Percentiles rank a stretch among this genome's conserved stretches.
These are phyloP conservation scores for Cygnus atratus DNA, from an alignment of 2,113 vertebrate species.

Conservation along the genomic window DNA sequence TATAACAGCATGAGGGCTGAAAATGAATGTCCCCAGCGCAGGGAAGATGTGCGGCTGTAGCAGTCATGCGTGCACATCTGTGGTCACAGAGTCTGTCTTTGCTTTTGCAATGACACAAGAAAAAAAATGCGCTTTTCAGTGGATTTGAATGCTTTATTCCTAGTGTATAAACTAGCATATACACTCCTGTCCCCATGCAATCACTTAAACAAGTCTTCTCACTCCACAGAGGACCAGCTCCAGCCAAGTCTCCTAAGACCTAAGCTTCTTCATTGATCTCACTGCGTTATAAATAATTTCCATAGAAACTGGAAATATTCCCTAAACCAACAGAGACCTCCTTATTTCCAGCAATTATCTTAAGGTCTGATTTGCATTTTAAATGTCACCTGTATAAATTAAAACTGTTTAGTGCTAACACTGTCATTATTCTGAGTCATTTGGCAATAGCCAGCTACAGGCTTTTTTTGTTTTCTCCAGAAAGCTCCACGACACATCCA, in stretches of 20 bases:
- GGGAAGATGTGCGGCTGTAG: neutral
- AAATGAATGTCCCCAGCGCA: neutral
- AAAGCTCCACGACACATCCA: neutral
- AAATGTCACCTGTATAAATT: slow-evolving; percentile 85
- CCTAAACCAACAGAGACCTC: slow-evolving; percentile 65
- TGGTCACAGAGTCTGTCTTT: rapidly evolving
- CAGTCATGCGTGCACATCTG: rapidly evolving
- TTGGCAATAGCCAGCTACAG: neutral
- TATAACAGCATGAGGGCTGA: too few species aligned
- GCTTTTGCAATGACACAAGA: rapidly evolving
- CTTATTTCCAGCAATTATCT: slow-evolving; percentile 77
- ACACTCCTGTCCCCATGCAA: neutral
- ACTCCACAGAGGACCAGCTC: neutral
- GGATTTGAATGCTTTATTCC: neutral
- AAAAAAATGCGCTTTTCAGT: neutral
- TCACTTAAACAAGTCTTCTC: neutral
- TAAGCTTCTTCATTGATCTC: neutral
- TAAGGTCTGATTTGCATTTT: slow-evolving; percentile 84
- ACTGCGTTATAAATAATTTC: slow-evolving; percentile 52
- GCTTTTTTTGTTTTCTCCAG: neutral
- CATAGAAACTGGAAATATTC: slow-evolving; percentile 67
- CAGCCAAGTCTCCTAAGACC: neutral
- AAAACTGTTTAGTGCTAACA: slow-evolving; percentile 72
- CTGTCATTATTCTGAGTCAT: slow-evolving; percentile 56
- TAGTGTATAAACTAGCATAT: rapidly evolving